Evolutionary conservation across 1,140 invertebrate genomes (phyloP).

Genomic region (Drosophila azteca): DNA sequence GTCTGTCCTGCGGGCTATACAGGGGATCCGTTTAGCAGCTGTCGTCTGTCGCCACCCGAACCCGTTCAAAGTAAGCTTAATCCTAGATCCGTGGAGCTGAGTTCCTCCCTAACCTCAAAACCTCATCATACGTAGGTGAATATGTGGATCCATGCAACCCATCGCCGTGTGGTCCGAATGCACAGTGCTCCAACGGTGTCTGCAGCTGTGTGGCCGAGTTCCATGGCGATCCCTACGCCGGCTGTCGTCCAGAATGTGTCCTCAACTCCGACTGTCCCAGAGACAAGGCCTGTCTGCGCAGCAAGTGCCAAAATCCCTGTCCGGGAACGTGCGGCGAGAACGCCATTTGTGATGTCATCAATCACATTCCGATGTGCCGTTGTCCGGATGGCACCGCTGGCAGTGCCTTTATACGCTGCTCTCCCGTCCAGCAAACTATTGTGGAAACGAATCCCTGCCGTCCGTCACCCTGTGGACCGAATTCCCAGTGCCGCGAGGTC

Average conservation of each 20-base stretch:
- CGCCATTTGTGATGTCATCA: conserved; percentile 90
- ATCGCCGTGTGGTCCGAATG: conserved; percentile 91
- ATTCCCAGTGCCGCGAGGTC: conserved; percentile 89
- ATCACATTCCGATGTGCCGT: conserved; percentile 90
- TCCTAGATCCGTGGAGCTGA: conserved; percentile 81
- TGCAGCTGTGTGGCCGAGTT: conserved; percentile 91
- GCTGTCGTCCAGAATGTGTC: conserved; percentile 93
- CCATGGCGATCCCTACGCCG: conserved; percentile 92
- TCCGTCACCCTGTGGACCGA: conserved; percentile 91
- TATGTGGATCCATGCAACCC: conserved; percentile 90
- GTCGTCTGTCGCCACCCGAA: conserved; percentile 84
- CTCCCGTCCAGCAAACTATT: conserved; percentile 84
- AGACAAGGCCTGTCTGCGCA: conserved; percentile 90
- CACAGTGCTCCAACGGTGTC: conserved; percentile 90
- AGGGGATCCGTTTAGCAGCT: conserved; percentile 93
- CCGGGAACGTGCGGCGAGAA: conserved; percentile 90
- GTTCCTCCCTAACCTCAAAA: conserved; percentile 67
- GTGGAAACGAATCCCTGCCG: conserved; percentile 87
- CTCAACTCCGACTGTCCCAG: conserved; percentile 91
- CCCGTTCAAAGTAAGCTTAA: conserved; percentile 85
- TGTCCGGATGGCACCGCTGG: conserved; percentile 90
- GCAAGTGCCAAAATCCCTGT: conserved; percentile 92
- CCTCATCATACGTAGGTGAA: conserved; percentile 85
- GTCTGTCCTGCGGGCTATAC: conserved; percentile 90
- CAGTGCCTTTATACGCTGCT: conserved; percentile 86